Evolutionary conservation across 2,113 vertebrate genomes (phyloP), one percentile per base, ranked within the genome.

Genomic region (Stigmatopora nigra): DNA sequence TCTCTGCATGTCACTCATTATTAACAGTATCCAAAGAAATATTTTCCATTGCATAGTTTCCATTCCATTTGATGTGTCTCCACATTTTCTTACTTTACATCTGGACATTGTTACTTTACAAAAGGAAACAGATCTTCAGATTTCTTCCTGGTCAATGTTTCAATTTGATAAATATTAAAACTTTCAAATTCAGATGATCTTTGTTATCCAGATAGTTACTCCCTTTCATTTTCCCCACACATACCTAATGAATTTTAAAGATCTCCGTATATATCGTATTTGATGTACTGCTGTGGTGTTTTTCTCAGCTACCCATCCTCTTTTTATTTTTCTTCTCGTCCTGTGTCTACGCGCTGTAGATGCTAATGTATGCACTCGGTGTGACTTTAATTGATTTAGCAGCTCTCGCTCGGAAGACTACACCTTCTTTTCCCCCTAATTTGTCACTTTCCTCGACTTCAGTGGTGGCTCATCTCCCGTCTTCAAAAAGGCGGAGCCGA

Each of bases 371-470:
- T 86, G 80, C 83, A 80, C 82, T 86, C 77, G 73, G 78, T 80
- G 71, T 85, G 82, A 88, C 83, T 89, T 87, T 89, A 89, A 91
- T 88, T 89, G 87, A 89, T 89, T 89, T 89, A 86, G 82, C 82
- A 79, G 84, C 75, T 84, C 83, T 72, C 41, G 73, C 86, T 84
- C 78, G 12, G 76, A 77, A 80, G 76, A 86, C 75, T 84, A 84
- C 85, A 85, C 86, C 80, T 79, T 71, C 13, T 12, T 12, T 13
- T 13, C 45, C 44, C 20, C n/a, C 84, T 89, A 88, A 90, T 90
- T 89, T 90, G 88, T 89, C 89, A 86, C 85, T 87, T 88, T 63
- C 86, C 78, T 76, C 83, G 83, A 89, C 86, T 87, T 89, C 84
- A 87, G 81, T 87, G 83, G 81, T 82, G 80, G 85, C 82, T 86